Evolutionary conservation across 2,888 invertebrate species (phyloP).

Genomic region (Xestia xanthographa): DNA sequence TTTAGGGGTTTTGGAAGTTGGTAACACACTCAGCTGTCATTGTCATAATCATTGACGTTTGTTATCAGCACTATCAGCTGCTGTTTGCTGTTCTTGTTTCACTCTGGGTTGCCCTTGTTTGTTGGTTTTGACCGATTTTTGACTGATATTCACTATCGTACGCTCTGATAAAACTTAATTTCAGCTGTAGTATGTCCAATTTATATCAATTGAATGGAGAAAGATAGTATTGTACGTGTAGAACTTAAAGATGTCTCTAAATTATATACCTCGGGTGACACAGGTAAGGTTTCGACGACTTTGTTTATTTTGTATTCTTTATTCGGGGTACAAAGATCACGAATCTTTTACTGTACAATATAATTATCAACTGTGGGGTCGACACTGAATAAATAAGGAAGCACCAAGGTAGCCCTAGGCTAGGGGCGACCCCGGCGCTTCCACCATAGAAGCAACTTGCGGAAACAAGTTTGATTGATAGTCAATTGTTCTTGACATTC

Average conservation of each 20-base stretch:
- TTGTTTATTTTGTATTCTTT: not conserved
- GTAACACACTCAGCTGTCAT: not conserved
- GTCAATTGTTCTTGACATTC: not conserved
- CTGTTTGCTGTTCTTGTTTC: not conserved
- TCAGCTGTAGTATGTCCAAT: not conserved
- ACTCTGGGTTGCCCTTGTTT: not conserved
- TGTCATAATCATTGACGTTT: not conserved
- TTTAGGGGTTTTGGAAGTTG: no score
- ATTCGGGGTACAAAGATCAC: constrained; percentile 8
- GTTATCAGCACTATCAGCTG: not conserved
- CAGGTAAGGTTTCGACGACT: constrained; percentile 73
- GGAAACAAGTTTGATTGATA: not conserved
- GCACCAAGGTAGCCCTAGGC: not conserved
- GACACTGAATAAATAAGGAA: not conserved
- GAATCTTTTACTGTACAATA: not conserved
- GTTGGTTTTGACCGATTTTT: constrained; percentile 8
- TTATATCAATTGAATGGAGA: not conserved
- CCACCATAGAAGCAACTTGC: not conserved
- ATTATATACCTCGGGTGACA: constrained; percentile 85
- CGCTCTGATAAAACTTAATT: constrained; percentile 1
- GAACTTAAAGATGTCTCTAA: constrained; percentile 78
- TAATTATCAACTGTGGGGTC: not conserved
- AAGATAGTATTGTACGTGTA: not conserved
- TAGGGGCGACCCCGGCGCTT: not conserved
- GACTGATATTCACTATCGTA: constrained; percentile 2